Evolutionary conservation across 92 coral and sea anemone genomes (phyloP).

Genomic region (Metridium senile): DNA sequence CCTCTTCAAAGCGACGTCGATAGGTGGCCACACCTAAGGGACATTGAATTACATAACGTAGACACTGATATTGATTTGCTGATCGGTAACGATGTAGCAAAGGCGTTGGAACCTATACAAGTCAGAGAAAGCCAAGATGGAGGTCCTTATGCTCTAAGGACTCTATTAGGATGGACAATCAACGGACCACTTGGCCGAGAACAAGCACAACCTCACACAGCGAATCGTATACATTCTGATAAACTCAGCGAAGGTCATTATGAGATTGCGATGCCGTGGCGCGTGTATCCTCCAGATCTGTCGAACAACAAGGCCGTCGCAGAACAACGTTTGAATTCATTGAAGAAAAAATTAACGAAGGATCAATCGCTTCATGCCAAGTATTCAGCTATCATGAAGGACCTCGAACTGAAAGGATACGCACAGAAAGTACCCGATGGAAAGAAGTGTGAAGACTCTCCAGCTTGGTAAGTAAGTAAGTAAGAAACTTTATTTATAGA

Average conservation of each 20-base stretch:
- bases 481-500: no score
- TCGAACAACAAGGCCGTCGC: constrained; percentile 59
- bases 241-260: constrained; percentile 57
- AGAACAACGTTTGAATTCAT: constrained; percentile 41
- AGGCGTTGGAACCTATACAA: constrained; percentile 59
- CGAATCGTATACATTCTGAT: constrained; percentile 33
- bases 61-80: constrained; percentile 49
- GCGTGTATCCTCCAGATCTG: constrained; percentile 57
- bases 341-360: constrained; percentile 44
- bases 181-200: constrained; percentile 71
- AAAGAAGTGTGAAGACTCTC: constrained; percentile 9
- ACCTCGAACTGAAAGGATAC: constrained; percentile 22
- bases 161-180: constrained; percentile 67
- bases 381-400: constrained; percentile 28
- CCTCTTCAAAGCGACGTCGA: constrained; percentile 48
- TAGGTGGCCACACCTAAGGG: constrained; percentile 45
- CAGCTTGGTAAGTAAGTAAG: constrained; percentile 48
- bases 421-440: constrained; percentile 27
- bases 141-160: constrained; percentile 60
- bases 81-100: constrained; percentile 60
- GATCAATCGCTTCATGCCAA: constrained; percentile 35
- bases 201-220: constrained; percentile 7
- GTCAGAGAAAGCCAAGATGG: constrained; percentile 44
- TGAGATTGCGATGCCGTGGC: constrained; percentile 71
- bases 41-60: constrained; percentile 22